Evolutionary conservation across 2,888 invertebrate genomes (phyloP).

Genomic region (Phaedon cochleariae): DNA sequence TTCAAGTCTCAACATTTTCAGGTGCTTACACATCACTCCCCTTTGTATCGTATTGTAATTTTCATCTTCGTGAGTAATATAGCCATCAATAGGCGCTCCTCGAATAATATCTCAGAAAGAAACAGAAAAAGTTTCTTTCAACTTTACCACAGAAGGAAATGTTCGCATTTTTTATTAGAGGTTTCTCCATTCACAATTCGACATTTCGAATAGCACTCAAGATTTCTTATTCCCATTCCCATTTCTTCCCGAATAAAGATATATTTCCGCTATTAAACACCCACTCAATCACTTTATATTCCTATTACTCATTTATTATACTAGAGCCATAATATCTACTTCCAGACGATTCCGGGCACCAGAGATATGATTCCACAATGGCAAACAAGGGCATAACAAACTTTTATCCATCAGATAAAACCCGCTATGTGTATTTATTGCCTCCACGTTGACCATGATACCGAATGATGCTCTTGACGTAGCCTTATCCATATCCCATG

Average conservation of each 20-base stretch:
- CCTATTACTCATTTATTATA: neutral
- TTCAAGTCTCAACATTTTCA: too few species aligned
- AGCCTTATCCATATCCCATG: neutral
- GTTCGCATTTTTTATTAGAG: too few species aligned
- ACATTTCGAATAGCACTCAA: neutral
- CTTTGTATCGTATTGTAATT: too few species aligned
- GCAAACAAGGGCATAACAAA: constrained; percentile 31
- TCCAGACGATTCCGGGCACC: constrained; percentile 9
- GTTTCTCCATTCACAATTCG: too few species aligned
- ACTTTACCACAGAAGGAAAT: too few species aligned
- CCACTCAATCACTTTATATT: neutral
- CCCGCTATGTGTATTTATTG: constrained; percentile 9
- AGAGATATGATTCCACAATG: constrained; percentile 23
- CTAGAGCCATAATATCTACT: neutral
- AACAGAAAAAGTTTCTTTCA: too few species aligned
- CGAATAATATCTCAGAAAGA: too few species aligned
- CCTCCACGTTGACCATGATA: constrained; percentile 12
- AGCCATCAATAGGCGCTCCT: too few species aligned
- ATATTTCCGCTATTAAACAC: neutral
- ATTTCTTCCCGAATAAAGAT: neutral
- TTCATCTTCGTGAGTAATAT: too few species aligned
- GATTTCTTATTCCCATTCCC: neutral
- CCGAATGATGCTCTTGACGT: neutral
- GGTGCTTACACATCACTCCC: too few species aligned
- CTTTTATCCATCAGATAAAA: constrained; percentile 31